Conservation (phyloP, 2,113 vertebrate species). For the Nothobranchius kuhntae region DNA sequence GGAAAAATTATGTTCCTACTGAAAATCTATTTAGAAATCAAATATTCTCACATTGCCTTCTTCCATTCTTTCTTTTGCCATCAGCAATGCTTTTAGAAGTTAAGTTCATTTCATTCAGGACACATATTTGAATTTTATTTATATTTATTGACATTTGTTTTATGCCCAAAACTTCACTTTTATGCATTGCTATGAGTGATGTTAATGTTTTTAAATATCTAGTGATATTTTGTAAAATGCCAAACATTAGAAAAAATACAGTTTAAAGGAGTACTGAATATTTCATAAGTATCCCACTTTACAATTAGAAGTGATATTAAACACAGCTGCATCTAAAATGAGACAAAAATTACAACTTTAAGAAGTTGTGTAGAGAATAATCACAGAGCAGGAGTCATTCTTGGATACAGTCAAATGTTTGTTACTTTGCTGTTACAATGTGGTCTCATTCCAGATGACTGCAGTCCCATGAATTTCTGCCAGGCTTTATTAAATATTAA, state of each 20-base stretch:
- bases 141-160: too few relatives aligned
- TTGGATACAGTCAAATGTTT: neutral
- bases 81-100: too few relatives aligned
- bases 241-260: constrained; percentile 1
- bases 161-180: neutral
- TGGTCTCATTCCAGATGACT: neutral
- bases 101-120: too few relatives aligned
- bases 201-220: neutral
- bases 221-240: neutral
- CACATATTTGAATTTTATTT: too few relatives aligned
- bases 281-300: neutral
- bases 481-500: neutral
- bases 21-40: too few relatives aligned
- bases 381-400: neutral
- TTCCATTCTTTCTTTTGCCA: too few relatives aligned
- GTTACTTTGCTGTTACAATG: neutral
- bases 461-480: neutral
- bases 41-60: too few relatives aligned
- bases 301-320: constrained; percentile 24
- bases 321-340: constrained; percentile 12
- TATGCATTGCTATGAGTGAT: neutral
- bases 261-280: neutral
- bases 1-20: too few relatives aligned
- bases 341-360: neutral
- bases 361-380: constrained; percentile 7